Evolutionary conservation across 2,888 invertebrate genomes (phyloP).

Genomic region (Acronicta alni): DNA sequence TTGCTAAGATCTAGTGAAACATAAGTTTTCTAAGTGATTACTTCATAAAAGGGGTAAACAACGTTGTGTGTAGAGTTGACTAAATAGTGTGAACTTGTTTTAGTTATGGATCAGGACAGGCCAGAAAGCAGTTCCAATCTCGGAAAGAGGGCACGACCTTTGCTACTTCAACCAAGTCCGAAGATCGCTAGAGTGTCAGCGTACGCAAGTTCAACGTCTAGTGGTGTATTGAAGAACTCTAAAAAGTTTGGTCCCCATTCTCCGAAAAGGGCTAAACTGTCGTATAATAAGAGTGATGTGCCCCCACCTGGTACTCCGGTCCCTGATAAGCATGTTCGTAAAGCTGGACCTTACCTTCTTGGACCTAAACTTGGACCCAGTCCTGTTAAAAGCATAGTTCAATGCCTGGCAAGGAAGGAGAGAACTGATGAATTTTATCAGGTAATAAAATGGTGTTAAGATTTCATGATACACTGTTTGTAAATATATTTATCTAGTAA

Average conservation of each 20-base stretch:
- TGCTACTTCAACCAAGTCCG: constrained; percentile 80
- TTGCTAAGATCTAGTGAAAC: constrained; percentile 22
- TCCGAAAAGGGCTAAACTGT: constrained; percentile 69
- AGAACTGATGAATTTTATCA: constrained; percentile 92
- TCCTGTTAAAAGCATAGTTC: constrained; percentile 93
- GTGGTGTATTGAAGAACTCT: constrained; percentile 72
- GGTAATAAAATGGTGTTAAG: constrained; percentile 62
- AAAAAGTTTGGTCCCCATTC: constrained; percentile 70
- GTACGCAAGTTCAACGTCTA: constrained; percentile 74
- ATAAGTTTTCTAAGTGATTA: constrained; percentile 17
- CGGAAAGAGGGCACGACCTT: constrained; percentile 85
- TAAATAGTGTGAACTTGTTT: constrained; percentile 25
- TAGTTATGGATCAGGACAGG: constrained; percentile 82
- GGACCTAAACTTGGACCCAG: constrained; percentile 92
- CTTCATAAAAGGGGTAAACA: constrained; percentile 12
- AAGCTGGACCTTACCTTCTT: constrained; percentile 92
- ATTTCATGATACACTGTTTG: constrained; percentile 8
- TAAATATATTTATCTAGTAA: constrained; percentile 12
- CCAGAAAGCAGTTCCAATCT: constrained; percentile 79
- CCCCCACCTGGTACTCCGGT: constrained; percentile 87
- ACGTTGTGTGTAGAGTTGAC: constrained; percentile 19
- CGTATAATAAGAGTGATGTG: constrained; percentile 77
- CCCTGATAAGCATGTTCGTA: constrained; percentile 86
- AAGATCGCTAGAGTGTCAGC: constrained; percentile 79
- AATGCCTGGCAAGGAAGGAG: constrained; percentile 92